Evolutionary conservation across 2,113 vertebrate genomes (phyloP).

Genomic region (Dicerorhinus sumatrensis): DNA sequence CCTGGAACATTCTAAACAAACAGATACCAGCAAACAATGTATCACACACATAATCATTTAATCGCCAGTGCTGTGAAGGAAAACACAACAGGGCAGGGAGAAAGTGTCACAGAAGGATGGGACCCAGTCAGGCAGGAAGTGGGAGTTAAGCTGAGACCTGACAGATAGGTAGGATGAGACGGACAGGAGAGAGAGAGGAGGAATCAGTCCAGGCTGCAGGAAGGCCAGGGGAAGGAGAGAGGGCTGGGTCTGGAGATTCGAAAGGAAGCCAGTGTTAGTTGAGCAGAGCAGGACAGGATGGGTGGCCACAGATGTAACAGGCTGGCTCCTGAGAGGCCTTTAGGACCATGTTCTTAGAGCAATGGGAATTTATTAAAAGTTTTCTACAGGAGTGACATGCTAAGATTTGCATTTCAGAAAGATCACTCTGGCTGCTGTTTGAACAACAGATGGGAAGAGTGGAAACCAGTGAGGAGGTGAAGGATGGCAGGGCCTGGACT

Average conservation of each 20-base stretch:
- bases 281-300: background rate
- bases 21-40: background rate
- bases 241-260: background rate
- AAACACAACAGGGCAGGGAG: background rate
- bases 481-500: too few species aligned
- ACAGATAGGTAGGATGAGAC: background rate
- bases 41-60: background rate
- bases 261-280: background rate
- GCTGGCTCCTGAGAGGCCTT: background rate
- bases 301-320: background rate
- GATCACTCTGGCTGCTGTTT: background rate
- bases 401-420: background rate
- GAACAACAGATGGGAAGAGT: background rate
- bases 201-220: rapidly evolving
- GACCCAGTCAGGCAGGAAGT: background rate
- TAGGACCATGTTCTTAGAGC: background rate
- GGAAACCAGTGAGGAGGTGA: background rate
- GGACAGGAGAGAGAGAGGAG: background rate
- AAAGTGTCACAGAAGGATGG: background rate
- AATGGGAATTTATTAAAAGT: background rate
- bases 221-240: background rate
- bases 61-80: background rate
- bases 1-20: background rate
- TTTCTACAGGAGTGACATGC: background rate
- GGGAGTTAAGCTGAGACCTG: background rate